Evolutionary conservation across 2,888 invertebrate species (phyloP).

Genomic region (Watsonalla cultraria): DNA sequence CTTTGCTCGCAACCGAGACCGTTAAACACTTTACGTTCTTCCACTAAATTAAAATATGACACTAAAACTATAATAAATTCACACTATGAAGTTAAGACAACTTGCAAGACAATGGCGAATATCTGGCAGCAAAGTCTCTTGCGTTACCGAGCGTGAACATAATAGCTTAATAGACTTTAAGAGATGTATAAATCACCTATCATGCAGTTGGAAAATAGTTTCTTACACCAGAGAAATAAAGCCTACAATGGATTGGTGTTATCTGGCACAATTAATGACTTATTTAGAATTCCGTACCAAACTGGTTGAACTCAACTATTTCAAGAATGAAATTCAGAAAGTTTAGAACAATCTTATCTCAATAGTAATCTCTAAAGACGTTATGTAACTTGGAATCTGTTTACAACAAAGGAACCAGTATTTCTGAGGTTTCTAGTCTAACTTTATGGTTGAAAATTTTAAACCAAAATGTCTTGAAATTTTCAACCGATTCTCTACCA

Average conservation of each 20-base stretch:
- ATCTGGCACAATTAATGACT: no score
- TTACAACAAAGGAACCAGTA: not conserved
- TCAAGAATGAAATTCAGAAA: not conserved
- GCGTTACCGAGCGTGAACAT: not conserved
- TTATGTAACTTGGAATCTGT: not conserved
- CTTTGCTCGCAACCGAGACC: no score
- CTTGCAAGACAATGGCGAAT: not conserved
- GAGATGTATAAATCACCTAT: no score
- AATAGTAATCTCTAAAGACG: not conserved
- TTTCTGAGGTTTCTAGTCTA: not conserved
- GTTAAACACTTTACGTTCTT: no score
- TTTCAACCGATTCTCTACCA: no score
- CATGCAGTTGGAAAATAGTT: not conserved
- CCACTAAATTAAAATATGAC: no score
- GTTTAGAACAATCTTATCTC: not conserved
- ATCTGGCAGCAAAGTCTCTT: not conserved
- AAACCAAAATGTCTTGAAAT: no score
- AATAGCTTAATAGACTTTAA: not conserved
- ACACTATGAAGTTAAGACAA: no score
- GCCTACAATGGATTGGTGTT: not conserved
- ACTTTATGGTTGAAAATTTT: no score
- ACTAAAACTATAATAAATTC: no score
- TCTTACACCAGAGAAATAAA: not conserved
- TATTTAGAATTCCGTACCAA: no score
- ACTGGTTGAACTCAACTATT: not conserved